Evolutionary conservation across 2,888 invertebrate genomes (phyloP).

Genomic region (Acleris laterana): DNA sequence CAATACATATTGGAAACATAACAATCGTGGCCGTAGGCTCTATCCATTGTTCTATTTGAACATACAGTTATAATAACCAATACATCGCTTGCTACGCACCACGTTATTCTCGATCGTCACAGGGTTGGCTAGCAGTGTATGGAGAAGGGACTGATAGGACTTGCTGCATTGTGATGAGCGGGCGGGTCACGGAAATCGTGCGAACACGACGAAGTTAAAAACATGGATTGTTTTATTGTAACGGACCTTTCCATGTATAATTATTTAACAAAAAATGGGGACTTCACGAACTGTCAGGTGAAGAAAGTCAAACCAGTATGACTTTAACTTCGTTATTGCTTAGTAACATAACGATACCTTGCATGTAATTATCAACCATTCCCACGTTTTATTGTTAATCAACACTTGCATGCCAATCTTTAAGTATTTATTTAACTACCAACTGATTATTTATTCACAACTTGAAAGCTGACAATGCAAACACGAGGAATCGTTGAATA

Average conservation of each 20-base stretch:
- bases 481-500: constrained; percentile 2
- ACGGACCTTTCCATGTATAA: constrained; percentile 34
- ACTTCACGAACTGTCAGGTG: constrained; percentile 6
- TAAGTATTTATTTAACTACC: constrained; percentile 1
- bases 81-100: constrained; percentile 20
- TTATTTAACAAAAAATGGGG: constrained; percentile 23
- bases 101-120: not conserved
- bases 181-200: constrained; percentile 59
- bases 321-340: not conserved
- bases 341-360: not conserved
- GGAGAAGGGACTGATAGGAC: constrained; percentile 9
- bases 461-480: constrained; percentile 34
- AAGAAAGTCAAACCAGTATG: too few species aligned
- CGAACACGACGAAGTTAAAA: constrained; percentile 53
- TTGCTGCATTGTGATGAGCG: constrained; percentile 38
- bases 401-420: not conserved
- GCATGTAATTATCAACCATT: not conserved
- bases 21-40: constrained; percentile 24
- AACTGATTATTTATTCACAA: constrained; percentile 41
- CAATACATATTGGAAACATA: constrained; percentile 20
- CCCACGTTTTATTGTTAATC: not conserved
- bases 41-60: constrained; percentile 23
- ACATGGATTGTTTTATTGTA: constrained; percentile 55
- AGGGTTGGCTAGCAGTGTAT: constrained; percentile 14
- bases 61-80: constrained; percentile 14